Percentiles rank a stretch among this genome's conserved stretches.
phyloP scores from a whole-genome alignment of 2,113 vertebrate genomes.

The Balaeniceps rex region DNA sequence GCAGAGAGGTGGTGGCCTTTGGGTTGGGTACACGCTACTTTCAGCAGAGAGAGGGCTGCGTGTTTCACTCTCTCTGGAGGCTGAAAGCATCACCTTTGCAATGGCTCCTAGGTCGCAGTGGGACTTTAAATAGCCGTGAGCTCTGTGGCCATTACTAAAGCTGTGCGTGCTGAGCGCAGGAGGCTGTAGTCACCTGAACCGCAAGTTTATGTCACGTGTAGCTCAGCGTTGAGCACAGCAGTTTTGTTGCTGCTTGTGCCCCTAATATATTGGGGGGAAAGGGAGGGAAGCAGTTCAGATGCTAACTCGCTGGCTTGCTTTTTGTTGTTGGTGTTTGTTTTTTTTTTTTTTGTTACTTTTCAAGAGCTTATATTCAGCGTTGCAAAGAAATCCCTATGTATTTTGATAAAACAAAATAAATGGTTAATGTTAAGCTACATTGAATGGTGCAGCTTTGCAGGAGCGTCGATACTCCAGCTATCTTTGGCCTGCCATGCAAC shows the following conservation, averaged over 20 bases:
- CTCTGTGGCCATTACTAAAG: background rate
- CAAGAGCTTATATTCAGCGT: background rate
- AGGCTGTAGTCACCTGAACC: background rate
- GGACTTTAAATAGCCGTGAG: background rate
- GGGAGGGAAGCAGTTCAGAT: background rate
- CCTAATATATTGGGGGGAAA: background rate
- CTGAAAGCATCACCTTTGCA: background rate
- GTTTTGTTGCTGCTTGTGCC: background rate
- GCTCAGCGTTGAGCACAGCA: background rate
- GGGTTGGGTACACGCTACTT: background rate
- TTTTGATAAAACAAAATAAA: background rate
- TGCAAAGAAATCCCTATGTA: background rate
- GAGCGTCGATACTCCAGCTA: background rate
- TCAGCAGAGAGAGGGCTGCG: no score
- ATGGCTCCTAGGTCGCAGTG: background rate
- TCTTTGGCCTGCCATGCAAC: background rate
- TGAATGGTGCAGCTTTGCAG: background rate
- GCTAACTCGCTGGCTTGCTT: background rate
- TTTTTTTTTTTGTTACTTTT: background rate
- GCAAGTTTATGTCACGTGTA: accelerated
- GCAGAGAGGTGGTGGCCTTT: background rate
- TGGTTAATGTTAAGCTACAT: background rate
- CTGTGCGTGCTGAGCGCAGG: background rate
- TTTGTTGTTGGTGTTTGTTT: no score
- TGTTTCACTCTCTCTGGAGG: background rate